Base-by-base conservation (phyloP, 2,113 vertebrate genomes). In the Otolemur garnettii region DNA sequence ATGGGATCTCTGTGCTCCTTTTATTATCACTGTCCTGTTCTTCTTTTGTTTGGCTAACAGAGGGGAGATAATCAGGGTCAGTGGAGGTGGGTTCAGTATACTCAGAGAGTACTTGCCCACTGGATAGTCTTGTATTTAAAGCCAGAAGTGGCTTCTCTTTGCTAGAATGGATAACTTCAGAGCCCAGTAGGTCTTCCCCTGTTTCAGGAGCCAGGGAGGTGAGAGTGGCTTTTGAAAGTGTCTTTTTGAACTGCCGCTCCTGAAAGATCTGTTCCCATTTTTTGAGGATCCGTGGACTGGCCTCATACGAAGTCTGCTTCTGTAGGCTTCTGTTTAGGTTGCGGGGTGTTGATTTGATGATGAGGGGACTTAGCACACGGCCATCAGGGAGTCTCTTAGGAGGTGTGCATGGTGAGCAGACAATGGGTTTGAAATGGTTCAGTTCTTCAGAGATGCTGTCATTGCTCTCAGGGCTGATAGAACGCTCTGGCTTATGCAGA, bases 381-480 rank as follows among this genome's bases (percentile, higher is more conserved):
- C 99, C 99, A 0, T 99, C 99, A 0, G 99, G 99, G 2, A 99
- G 99, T 53, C 99, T 98, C 87, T 99, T 99, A 0, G 99, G 99
- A 12, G 99, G 99, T 0, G 99, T 99, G 96, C 99, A 99, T 0
- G 99, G 99, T 0, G 99, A 99, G 95, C 99, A 99, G 71, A 99
- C 99, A 1, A 99, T 99, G 26, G 99, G 99, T 79, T 99, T 99
- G 96, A 99, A 99, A 98, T 99, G 99, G 96, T 99, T 99, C 78
- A 99, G 99, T 88, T 99, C 99, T 94, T 99, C 99, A 0, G 99
- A 99, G 98, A 99, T 99, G 98, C 99, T 99, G 98, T 99, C 99
- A 1, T 99, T 99, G 98, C 99, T 99, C 95, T 99, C 99, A 0
- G 99, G 99, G 97, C 99, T 99, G 98, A 99, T 98, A 68, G 99